These are phyloP conservation scores for Diadegma fenestrale DNA, from an alignment of 2,888 invertebrate species.

Conservation along the genomic window DNA sequence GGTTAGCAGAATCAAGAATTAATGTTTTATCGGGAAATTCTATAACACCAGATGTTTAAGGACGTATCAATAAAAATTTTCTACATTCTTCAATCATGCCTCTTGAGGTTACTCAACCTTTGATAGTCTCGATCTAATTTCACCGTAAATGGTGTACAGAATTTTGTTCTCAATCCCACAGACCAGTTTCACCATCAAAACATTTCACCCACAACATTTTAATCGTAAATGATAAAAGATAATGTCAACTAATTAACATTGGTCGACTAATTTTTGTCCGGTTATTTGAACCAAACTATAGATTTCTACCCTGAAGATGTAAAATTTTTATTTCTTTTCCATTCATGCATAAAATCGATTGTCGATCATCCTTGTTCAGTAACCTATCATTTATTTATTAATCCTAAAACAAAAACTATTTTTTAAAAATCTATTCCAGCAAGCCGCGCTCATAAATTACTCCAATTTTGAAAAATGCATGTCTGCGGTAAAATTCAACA, in stretches of 20 bases:
- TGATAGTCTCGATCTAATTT: background rate
- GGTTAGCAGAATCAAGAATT: constrained; percentile 29
- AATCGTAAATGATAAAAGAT: background rate
- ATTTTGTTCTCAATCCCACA: background rate
- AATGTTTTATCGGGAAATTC: background rate
- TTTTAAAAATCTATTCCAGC: too few relatives aligned
- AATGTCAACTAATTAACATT: background rate
- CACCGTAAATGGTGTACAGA: background rate
- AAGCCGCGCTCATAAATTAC: too few relatives aligned
- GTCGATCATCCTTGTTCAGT: too few relatives aligned
- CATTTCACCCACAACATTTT: background rate
- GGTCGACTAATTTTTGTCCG: too few relatives aligned
- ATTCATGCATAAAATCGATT: too few relatives aligned
- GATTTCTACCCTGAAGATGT: too few relatives aligned
- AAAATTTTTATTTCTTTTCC: too few relatives aligned
- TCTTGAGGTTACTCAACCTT: background rate
- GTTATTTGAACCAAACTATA: too few relatives aligned
- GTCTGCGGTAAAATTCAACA: too few relatives aligned
- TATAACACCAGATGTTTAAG: background rate
- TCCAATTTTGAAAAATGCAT: too few relatives aligned
- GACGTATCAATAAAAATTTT: background rate
- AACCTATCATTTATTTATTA: too few relatives aligned
- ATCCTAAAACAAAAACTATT: too few relatives aligned
- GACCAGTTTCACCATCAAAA: background rate
- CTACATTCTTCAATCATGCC: background rate